Evolutionary conservation across 2,113 vertebrate genomes (phyloP), one percentile per base, ranked within the genome.

Genomic region (Pleuronectes platessa): DNA sequence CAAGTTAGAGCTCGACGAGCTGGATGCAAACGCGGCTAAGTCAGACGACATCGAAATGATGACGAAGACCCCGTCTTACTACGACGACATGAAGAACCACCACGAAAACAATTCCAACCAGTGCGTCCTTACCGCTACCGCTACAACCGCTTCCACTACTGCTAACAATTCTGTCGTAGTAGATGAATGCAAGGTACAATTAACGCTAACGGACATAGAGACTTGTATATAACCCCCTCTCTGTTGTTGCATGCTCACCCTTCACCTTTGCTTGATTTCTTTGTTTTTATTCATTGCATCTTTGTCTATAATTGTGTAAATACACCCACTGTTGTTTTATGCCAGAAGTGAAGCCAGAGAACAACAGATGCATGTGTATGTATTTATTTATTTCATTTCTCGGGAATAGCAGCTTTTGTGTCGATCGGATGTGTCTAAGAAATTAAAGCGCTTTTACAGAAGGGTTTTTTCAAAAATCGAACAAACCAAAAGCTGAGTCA

Each of bases 151-250:
- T 93, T 83, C 75, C 24, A 23, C 85, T 54, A 93, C 96, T 45
- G 96, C 96, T 95, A 97, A 98, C 95, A 98, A 96, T 96, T 96
- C 97, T 88, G 95, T 97, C 90, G 93, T 97, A 94, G 95, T 97
- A 96, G 97, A 99, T 96, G 98, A 99, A 90, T 96, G 97, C 97
- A 98, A 99, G 98, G 98, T 99, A 99, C 95, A 94, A 92, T 94
- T 97, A 93, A 95, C 92, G 76, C 97, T 98, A 96, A 91, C 95
- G 67, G 96, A 97, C 95, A 94, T 98, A 87, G 97, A 98, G 93
- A 98, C 96, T 68, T 96, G 94, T 93, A 97, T 97, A 90, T 98
- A 96, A 94, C 84, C 88, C 84, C 88, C 79, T 55, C 68, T 86
- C 20, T 66, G 23, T 31, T 61, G 70, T 71, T 90, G 94, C 96